Base-by-base conservation (phyloP, 92 coral and sea anemone species). In the Micromussa lordhowensis region DNA sequence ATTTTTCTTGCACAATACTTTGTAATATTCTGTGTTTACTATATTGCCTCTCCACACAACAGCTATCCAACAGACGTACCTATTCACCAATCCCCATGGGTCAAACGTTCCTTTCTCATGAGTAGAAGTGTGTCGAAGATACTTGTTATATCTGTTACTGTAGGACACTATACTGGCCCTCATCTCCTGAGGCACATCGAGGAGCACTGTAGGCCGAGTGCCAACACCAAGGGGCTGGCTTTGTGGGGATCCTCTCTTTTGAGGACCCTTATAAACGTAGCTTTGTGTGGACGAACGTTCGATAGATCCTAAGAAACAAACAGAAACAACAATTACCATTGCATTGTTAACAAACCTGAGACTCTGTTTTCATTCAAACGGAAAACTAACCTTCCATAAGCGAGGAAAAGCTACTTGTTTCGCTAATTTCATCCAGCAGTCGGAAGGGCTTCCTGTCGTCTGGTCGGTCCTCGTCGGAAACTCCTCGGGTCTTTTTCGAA, bases 81-180 rank as follows among this genome's bases (percentile, higher is more conserved):
- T 89, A 77, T 98, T 94, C 68, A 96, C 96, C 58, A 94, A 94
- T 92, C 92, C 95, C 98, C 99, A 98, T 3, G 99, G 99, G 83
- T 98, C 93, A 81, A 98, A 98, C n/a, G 95, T 80, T 29, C 98
- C 98, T 63, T 97, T 94, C n/a, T 91, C 87, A 77, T 98, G 98
- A 15, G 98, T 94, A 11, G 96, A 87, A 1, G 98, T 98, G 55
- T 93, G 89, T 66, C 97, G 91, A 64, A 98, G 93, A 77, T 91
- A 98, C 77, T 91, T 89, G 73, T 93, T 94, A 87, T 88, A 96
- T 78, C 91, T 92, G 72, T 86, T 90, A 82, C 95, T 93, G 86
- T 98, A 93, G 26, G 98, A 86, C 31, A 91, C 95, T 48, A 98
- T 92, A 69, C 94, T 94, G 57, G 98, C 96, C 61, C 96, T 95